These are phyloP conservation scores for Diadumene lineata DNA, from an alignment of 92 coral and sea anemone genomes.

Conservation along the genomic window DNA sequence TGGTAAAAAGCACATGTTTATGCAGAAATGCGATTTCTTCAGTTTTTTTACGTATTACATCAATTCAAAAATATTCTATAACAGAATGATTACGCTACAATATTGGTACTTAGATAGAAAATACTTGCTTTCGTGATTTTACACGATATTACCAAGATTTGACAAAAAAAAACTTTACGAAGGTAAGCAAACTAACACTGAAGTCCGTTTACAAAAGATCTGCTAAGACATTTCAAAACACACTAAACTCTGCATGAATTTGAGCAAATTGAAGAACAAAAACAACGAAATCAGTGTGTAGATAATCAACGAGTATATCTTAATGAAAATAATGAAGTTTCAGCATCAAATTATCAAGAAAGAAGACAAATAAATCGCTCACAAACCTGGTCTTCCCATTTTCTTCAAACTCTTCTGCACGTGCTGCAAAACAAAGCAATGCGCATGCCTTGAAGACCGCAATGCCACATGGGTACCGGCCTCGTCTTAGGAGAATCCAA, in stretches of 20 bases:
- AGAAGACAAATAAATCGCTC: not conserved
- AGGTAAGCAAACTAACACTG: too few relatives aligned
- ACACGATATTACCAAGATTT: too few relatives aligned
- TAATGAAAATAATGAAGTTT: not conserved
- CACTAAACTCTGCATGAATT: not conserved
- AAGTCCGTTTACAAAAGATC: too few relatives aligned
- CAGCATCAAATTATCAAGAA: not conserved
- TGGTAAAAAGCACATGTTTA: too few relatives aligned
- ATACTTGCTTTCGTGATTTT: too few relatives aligned
- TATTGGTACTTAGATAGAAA: too few relatives aligned
- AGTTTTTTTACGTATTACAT: too few relatives aligned
- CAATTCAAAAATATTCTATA: too few relatives aligned
- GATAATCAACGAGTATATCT: not conserved
- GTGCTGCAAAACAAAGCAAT: slow-evolving; percentile 50
- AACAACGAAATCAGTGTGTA: not conserved
- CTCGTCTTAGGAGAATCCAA: slow-evolving; percentile 65
- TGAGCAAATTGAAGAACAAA: not conserved
- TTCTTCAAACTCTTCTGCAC: slow-evolving; percentile 52
- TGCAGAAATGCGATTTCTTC: too few relatives aligned
- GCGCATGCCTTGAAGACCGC: slow-evolving; percentile 65
- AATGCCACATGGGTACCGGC: slow-evolving; percentile 57
- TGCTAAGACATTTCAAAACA: slow-evolving; percentile 1
- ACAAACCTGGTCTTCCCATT: slow-evolving; percentile 97
- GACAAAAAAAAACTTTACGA: too few relatives aligned
- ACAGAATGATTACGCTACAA: too few relatives aligned